A percentile compares a stretch with the other conserved stretches of the same genome.
Evolutionary conservation across 92 coral and sea anemone genomes (phyloP).

Genomic region (Palythoa heliodiscus): DNA sequence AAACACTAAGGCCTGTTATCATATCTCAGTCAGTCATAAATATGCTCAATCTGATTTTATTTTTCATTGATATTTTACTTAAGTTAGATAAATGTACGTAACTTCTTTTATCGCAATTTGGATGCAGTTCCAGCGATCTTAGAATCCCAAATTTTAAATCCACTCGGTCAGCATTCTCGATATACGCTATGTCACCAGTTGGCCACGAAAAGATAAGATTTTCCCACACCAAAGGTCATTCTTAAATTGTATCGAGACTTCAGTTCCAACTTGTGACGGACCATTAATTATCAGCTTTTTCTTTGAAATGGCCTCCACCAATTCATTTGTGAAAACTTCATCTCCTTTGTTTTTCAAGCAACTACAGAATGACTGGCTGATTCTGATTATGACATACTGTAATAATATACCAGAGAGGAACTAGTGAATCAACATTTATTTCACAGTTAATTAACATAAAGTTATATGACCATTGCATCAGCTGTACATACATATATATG

Average conservation of each 20-base stretch:
- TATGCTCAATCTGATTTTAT: too few species aligned
- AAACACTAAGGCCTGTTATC: too few species aligned
- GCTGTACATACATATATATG: too few species aligned
- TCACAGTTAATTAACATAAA: too few species aligned
- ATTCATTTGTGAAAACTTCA: conserved; percentile 30
- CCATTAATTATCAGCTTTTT: conserved; percentile 28
- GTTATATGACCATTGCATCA: too few species aligned
- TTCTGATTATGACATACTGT: conserved; percentile 46
- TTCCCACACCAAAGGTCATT: conserved; percentile 46
- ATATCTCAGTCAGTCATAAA: too few species aligned
- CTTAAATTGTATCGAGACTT: conserved; percentile 46
- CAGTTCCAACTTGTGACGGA: conserved; percentile 23
- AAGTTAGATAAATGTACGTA: too few species aligned
- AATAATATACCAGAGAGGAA: not conserved
- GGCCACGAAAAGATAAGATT: conserved; percentile 47
- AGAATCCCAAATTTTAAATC: not conserved
- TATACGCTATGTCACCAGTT: too few species aligned
- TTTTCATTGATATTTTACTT: not conserved
- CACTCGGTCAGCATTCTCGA: too few species aligned
- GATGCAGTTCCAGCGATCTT: too few species aligned
- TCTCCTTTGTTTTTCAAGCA: conserved; percentile 52
- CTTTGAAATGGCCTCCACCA: conserved; percentile 35
- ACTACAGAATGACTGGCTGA: conserved; percentile 49
- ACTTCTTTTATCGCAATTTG: too few species aligned
- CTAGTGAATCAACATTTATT: not conserved